phyloP scores from a whole-genome alignment of 1,140 invertebrate species.

The Metopolophium dirhodum region DNA sequence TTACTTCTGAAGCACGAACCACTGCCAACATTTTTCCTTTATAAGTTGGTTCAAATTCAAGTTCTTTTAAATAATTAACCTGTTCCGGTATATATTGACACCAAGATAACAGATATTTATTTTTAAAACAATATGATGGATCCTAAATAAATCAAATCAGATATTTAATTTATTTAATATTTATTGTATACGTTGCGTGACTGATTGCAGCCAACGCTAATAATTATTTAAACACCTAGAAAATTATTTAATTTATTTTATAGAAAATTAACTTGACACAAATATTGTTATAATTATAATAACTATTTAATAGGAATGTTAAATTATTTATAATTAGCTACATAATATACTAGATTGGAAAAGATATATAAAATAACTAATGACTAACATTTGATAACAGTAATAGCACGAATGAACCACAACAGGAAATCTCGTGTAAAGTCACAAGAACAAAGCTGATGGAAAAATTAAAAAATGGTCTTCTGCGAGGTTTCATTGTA shows the following conservation, averaged over 20 bases:
- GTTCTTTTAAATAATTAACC: slow-evolving; percentile 9
- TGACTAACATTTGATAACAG: neutral
- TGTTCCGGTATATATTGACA: slow-evolving; percentile 51
- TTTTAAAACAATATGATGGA: neutral
- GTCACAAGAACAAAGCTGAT: neutral
- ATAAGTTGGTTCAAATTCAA: slow-evolving; percentile 29
- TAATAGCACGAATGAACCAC: neutral
- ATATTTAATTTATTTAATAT: neutral
- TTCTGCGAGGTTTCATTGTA: neutral
- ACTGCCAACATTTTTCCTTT: slow-evolving; percentile 45
- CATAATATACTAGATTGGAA: neutral
- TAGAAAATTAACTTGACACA: no score
- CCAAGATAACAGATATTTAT: slow-evolving; percentile 43
- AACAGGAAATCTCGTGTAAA: neutral
- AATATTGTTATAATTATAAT: no score
- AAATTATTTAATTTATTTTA: no score
- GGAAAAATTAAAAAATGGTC: neutral
- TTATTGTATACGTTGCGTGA: neutral
- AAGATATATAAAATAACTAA: neutral
- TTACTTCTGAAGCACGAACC: slow-evolving; percentile 26
- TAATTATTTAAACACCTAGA: neutral
- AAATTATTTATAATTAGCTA: no score
- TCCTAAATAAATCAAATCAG: slow-evolving; percentile 43
- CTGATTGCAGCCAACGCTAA: no score
- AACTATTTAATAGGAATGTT: no score